phyloP scores from a whole-genome alignment of 2,888 invertebrate species.

The Mongoloraphidia duomilia region DNA sequence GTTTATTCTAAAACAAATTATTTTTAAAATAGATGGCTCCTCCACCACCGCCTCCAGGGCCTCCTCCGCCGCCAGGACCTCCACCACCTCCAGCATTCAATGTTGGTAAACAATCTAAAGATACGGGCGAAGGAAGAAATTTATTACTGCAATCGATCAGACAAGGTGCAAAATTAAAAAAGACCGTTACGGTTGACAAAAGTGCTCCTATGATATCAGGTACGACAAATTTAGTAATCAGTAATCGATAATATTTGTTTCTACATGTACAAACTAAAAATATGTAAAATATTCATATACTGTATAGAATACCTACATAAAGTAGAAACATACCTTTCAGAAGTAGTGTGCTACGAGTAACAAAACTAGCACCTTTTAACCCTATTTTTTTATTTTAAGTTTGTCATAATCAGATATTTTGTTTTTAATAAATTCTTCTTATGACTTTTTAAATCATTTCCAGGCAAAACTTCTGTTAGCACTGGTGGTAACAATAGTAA shows the following conservation, averaged over 20 bases:
- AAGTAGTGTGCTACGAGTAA: too few relatives aligned
- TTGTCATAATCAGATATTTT: background rate
- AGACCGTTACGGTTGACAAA: slow-evolving; percentile 79
- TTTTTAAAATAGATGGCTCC: slow-evolving; percentile 29
- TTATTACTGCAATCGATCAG: slow-evolving; percentile 70
- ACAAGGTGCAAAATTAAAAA: slow-evolving; percentile 67
- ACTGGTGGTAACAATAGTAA: slow-evolving; percentile 18
- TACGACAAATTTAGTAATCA: slow-evolving; percentile 22
- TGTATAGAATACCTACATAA: too few relatives aligned
- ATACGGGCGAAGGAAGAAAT: slow-evolving; percentile 44
- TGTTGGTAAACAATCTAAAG: slow-evolving; percentile 30
- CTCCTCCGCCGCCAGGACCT: slow-evolving; percentile 45
- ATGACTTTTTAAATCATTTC: slow-evolving; percentile 23
- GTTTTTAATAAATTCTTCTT: background rate
- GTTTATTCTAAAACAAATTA: background rate
- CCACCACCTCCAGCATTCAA: slow-evolving; percentile 38
- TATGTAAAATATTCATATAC: too few relatives aligned
- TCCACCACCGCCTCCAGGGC: slow-evolving; percentile 50
- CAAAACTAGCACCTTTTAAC: too few relatives aligned
- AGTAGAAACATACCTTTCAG: too few relatives aligned
- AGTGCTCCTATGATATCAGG: slow-evolving; percentile 69
- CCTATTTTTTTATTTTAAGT: too few relatives aligned
- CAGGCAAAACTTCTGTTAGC: slow-evolving; percentile 38
- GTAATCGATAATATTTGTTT: too few relatives aligned
- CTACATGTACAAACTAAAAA: too few relatives aligned